Base-by-base conservation (phyloP, 2,888 invertebrate genomes). In the Orthosia cruda region DNA sequence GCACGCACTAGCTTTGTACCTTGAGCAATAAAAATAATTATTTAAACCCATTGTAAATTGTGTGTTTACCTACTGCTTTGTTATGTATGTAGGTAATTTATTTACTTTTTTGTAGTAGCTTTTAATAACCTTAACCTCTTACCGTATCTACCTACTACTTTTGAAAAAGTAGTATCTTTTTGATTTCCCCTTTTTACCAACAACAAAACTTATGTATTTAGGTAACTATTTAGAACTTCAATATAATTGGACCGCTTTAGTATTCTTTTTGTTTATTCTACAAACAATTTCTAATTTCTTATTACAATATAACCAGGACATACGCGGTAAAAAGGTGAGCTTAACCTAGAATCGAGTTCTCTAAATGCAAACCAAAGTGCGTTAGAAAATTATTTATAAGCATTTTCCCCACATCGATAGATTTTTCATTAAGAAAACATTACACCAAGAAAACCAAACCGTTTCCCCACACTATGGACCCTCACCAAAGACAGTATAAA, bases 1-100 rank as follows among this genome's bases (percentile, higher is more conserved):
- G 85, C 87, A 71, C n/a, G 16, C 45, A 59, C 64, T 84, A 87
- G 82, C 67, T 62, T 78, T 76, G 68, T 50, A 62, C 45, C 52
- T 70, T 68, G 64, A 15, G 47, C 50, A 74, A 82, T 83, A 81
- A 83, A 85, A 87, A 71, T 59, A 61, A 52, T 32, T 64, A 66
- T 54, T 61, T 74, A 74, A 74, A 47, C 9, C 50, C 66, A 74
- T 68, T 83, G 66, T 71, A 47, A 71, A 59, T 58, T 50, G 59
- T 49, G 26, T 63, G 50, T 45, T 49, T 57, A 69, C 78, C 61
- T 50, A 81, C 77, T 59, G 13, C 40, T 76, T 76, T 65, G 49
- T 54, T 76, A 82, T 77, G 55, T 63, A 77, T 55, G 54, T 67
- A 57, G 45, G 58, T 64, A 58, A 40, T 67, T 81, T 63, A 75